Percentiles rank a stretch among this genome's conserved stretches.
Conservation (phyloP, 2,113 vertebrate genomes). For the Drymodes brunneopygia region DNA sequence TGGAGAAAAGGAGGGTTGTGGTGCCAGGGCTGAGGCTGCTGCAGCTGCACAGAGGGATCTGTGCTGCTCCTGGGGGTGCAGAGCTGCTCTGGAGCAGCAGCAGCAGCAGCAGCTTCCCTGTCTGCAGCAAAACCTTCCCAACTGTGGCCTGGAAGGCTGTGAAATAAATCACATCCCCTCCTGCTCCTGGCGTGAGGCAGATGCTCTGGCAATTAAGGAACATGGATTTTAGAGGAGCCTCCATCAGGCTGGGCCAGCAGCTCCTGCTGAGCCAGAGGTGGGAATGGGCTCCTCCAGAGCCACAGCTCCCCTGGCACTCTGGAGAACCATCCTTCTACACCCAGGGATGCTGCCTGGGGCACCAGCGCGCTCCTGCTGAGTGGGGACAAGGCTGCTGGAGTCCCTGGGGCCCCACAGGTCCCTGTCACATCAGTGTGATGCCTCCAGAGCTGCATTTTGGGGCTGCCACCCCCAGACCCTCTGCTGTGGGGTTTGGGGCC, state of each 20-base stretch:
- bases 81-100: not conserved
- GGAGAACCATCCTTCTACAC: not conserved
- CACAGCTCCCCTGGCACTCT: not conserved
- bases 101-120: not conserved
- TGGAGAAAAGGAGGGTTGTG: not conserved
- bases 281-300: not conserved
- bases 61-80: not conserved
- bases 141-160: not conserved
- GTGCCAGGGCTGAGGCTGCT: not conserved
- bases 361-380: not conserved
- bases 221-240: rapidly evolving
- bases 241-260: not conserved
- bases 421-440: rapidly evolving
- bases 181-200: not conserved
- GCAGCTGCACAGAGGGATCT: not conserved
- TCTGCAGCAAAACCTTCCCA: not conserved
- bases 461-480: not conserved
- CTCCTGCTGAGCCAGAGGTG: rapidly evolving
- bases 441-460: not conserved
- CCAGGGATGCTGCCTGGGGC: rapidly evolving
- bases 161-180: not conserved
- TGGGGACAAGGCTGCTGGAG: rapidly evolving
- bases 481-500: not conserved
- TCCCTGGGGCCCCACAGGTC: not conserved
- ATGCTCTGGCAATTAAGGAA: not conserved